These are phyloP conservation scores for Lordiphosa stackelbergi DNA, from an alignment of 1,140 invertebrate genomes.

Conservation along the genomic window DNA sequence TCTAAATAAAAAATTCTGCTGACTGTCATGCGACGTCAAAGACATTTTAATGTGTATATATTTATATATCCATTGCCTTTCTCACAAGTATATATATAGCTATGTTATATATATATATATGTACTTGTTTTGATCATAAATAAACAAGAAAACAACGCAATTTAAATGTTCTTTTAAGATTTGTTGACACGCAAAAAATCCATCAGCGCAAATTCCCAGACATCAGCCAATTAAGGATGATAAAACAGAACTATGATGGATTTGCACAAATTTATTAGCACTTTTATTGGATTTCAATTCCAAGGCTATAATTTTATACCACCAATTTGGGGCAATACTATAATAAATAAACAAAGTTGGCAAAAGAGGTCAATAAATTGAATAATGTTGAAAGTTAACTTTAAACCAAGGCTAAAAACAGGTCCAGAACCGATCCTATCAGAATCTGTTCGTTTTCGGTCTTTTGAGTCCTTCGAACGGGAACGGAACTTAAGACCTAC, in stretches of 20 bases:
- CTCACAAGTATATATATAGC: constrained; percentile 4
- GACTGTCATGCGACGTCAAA: constrained; percentile 50
- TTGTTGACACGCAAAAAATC: constrained; percentile 50
- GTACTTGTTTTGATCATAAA: constrained; percentile 4
- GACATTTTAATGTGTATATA: constrained; percentile 39
- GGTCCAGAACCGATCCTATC: no score
- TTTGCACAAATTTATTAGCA: constrained; percentile 9
- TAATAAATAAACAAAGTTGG: no score
- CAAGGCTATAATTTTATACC: no score
- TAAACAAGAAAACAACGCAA: constrained; percentile 10
- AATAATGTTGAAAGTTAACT: no score
- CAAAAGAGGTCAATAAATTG: no score
- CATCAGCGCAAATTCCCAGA: constrained; percentile 32
- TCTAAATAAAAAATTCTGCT: constrained; percentile 27
- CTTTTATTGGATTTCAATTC: neutral
- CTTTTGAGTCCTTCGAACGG: no score
- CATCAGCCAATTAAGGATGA: constrained; percentile 35
- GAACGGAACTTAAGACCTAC: no score
- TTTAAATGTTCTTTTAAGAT: constrained; percentile 19
- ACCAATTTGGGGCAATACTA: no score
- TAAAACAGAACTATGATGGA: neutral
- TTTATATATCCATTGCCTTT: neutral
- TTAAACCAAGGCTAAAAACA: no score
- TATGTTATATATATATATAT: constrained; percentile 2
- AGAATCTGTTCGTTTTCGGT: no score